These are phyloP conservation scores for Columba janthina DNA, from an alignment of 2,113 vertebrate species.

Conservation along the genomic window DNA sequence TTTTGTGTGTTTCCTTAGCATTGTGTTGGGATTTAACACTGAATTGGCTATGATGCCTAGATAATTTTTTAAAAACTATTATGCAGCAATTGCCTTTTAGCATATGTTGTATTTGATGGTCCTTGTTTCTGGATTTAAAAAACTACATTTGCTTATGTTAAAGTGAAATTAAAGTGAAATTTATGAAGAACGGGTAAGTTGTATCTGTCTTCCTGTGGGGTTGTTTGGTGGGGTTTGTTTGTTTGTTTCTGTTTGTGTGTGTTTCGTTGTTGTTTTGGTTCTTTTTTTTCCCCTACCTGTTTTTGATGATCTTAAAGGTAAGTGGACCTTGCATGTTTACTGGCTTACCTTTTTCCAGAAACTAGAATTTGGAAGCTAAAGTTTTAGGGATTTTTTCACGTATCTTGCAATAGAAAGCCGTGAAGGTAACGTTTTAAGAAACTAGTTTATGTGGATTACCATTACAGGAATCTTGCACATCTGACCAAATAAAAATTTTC, in stretches of 20 bases:
- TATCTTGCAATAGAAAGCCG: not conserved
- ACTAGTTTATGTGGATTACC: not conserved
- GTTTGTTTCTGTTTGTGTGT: no score
- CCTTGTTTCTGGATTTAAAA: not conserved
- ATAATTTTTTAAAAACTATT: not conserved
- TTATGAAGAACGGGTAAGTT: not conserved
- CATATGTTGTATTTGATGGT: not conserved
- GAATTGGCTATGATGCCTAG: not conserved
- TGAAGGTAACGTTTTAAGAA: not conserved
- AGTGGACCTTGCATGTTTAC: not conserved
- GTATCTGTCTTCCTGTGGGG: not conserved
- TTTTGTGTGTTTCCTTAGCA: not conserved
- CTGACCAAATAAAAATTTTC: not conserved
- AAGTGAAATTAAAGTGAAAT: not conserved
- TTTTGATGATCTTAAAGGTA: not conserved
- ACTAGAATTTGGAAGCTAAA: not conserved
- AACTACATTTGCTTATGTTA: not conserved
- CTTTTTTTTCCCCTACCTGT: not conserved
- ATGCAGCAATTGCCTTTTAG: accelerated
- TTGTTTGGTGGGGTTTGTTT: not conserved
- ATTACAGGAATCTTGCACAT: not conserved
- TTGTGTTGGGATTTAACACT: not conserved
- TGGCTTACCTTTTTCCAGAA: not conserved
- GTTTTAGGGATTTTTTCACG: not conserved
- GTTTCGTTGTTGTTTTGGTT: no score